Base-by-base conservation (phyloP, 2,113 vertebrate species). In the Phoenicopterus ruber region DNA sequence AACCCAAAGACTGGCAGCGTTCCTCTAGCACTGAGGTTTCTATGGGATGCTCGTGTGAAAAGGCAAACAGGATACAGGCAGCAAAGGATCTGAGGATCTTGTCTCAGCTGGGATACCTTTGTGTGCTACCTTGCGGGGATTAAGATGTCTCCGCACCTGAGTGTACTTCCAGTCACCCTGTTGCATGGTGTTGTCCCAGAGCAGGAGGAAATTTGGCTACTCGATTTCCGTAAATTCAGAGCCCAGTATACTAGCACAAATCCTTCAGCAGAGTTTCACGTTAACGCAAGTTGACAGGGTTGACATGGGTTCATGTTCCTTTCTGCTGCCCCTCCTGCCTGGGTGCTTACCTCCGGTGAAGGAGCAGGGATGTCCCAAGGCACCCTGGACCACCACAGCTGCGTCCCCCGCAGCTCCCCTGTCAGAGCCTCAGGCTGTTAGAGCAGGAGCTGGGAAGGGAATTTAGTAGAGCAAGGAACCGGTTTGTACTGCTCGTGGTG, bases 181-280 rank as follows among this genome's bases (percentile, higher is more conserved):
- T 44, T 82, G 28, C 1, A 0, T 44, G n/a, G 1, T 15, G 10
- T 0, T 78, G 55, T 89, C n/a, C 50, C 50, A 38, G 32, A 65
- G 38, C 17, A 88, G 50, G 46, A 50, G 46, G 67, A 38, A 62
- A 67, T 78, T 44, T 22, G 10, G 11, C 62, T 38, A 1, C 58
- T 61, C 31, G 0, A 0, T 28, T 59, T 77, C 8, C 74, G 54
- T 62, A 50, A 40, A 72, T 47, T 76, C 8, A 16, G 67, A 92
- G 58, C 66, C 55, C 4, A 4, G 5, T 38, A 7, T 5, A 16
- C 6, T 36, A 77, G 49, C 25, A n/a, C 16, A 40, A 38, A 58
- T 58, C n/a, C n/a, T 78, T 86, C 34, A 7, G 17, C 42, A 46
- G 15, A 26, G 40, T 62, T 94, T 63, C 49, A 29, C 2, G 2